Conservation (phyloP, 2,113 vertebrate genomes). For the Sapayoa aenigma region DNA sequence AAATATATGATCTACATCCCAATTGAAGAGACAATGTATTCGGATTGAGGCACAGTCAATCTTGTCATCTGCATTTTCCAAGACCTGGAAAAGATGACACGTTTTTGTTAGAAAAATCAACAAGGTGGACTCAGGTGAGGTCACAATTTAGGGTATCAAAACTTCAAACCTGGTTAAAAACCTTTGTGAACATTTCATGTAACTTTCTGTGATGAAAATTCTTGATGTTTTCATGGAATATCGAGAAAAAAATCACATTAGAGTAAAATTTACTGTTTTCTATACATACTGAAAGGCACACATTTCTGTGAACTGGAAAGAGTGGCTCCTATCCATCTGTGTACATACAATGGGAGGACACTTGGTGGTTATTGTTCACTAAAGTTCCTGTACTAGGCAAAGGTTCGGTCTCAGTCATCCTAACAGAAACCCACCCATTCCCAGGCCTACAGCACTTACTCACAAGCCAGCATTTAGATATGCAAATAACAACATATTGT, state of each 20-base stretch:
- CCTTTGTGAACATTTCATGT: not conserved
- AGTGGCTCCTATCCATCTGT: not conserved
- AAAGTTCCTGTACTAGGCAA: not conserved
- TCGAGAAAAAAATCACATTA: not conserved
- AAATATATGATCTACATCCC: not conserved
- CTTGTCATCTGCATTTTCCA: not conserved
- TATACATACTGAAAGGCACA: not conserved
- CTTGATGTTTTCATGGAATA: not conserved
- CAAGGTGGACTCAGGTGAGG: not conserved
- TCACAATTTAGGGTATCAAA: not conserved
- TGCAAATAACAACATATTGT: slow-evolving; percentile 43
- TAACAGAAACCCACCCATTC: slow-evolving; percentile 39
- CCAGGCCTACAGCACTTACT: not conserved
- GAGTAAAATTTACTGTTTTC: not conserved
- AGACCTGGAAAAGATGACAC: not conserved
- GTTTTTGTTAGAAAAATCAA: not conserved
- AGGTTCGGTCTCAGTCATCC: not conserved
- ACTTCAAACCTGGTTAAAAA: not conserved
- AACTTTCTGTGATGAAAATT: not conserved
- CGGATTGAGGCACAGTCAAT: not conserved
- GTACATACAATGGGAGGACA: not conserved
- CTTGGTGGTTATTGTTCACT: not conserved
- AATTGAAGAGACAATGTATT: not conserved
- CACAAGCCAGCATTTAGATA: slow-evolving; percentile 36
- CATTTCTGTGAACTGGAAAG: not conserved